Base-by-base conservation (phyloP, 2,888 invertebrate species). In the Xylocampa areola region DNA sequence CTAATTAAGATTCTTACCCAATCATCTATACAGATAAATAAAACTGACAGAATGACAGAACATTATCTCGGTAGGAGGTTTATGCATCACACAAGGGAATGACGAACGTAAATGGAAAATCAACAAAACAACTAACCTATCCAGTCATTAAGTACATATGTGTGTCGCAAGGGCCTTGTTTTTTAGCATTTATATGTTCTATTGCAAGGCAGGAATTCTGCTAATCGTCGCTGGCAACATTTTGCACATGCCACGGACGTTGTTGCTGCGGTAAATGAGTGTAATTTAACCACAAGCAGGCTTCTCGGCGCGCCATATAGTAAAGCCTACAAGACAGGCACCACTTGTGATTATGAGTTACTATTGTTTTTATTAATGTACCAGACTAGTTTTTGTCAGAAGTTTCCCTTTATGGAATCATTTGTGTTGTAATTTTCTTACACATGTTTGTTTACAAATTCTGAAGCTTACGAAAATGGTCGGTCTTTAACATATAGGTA, bases 211-310 rank as follows among this genome's bases (percentile, higher is more conserved):
- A 81, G 89, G 92, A 92, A 93, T 93, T 89, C 90, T 84, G 87
- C 90, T 93, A 92, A 94, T 93, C 89, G 92, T 86, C 82, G 86
- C 76, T 77, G 84, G 91, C 84, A 87, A 84, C 92, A 93, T 93
- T 90, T 87, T 82, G 80, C 87, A 85, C 89, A 86, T 90, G 86
- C 89, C 87, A 59, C 75, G 76, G 81, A 85, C 84, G 86, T 84
- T 85, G 89, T 86, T 85, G 80, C 79, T 78, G 86, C 81, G 76
- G 85, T 87, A 89, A 92, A 92, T 87, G 88, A 89, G 89, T 86
- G 87, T 89, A 88, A 91, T 91, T 91, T 91, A 89, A 86, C 88
- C 87, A 76, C 82, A 84, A 80, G 80, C 79, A 82, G 78, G 77
- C 84, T 80, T 79, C 81, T 78, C 75, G 69, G 57, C 76, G 77